Evolutionary conservation across 2,113 vertebrate genomes (phyloP).

Genomic region (Tretioscincus oriximinensis): DNA sequence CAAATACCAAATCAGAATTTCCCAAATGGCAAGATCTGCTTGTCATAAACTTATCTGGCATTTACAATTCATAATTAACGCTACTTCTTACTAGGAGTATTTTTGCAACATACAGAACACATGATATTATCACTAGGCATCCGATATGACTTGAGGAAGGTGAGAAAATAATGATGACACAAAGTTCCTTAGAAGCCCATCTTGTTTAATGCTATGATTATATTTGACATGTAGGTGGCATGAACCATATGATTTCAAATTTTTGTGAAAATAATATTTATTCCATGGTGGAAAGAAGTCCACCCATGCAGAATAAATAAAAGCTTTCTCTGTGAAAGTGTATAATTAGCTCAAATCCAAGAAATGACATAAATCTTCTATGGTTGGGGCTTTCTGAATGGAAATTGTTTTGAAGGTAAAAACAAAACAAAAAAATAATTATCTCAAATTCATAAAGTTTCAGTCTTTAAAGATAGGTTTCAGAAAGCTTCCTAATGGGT

Average conservation of each 20-base stretch:
- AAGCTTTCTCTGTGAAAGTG: constrained; percentile 59
- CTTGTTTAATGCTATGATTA: constrained; percentile 55
- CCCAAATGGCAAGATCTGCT: constrained; percentile 13
- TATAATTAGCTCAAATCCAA: constrained; percentile 70
- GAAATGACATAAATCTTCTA: constrained; percentile 62
- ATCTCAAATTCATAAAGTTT: constrained; percentile 19
- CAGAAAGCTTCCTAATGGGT: constrained; percentile 7
- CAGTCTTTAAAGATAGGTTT: constrained; percentile 1
- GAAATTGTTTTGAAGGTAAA: constrained; percentile 42
- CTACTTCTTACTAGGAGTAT: constrained; percentile 24
- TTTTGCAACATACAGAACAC: constrained; percentile 33
- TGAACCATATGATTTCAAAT: constrained; percentile 57
- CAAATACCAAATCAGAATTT: constrained; percentile 11
- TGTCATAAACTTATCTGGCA: constrained; percentile 26
- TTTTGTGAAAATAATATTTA: constrained; percentile 68
- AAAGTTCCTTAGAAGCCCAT: constrained; percentile 26
- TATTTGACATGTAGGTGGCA: constrained; percentile 47
- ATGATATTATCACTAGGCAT: constrained; percentile 33
- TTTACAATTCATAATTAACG: constrained; percentile 12
- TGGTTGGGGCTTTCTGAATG: constrained; percentile 52
- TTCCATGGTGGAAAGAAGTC: constrained; percentile 57
- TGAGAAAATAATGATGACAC: constrained; percentile 45
- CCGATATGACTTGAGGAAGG: constrained; percentile 42
- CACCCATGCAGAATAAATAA: constrained; percentile 68
- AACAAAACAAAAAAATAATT: background rate